Base-by-base conservation (phyloP, 2,888 invertebrate species). In the Caenorhabditis japonica region DNA sequence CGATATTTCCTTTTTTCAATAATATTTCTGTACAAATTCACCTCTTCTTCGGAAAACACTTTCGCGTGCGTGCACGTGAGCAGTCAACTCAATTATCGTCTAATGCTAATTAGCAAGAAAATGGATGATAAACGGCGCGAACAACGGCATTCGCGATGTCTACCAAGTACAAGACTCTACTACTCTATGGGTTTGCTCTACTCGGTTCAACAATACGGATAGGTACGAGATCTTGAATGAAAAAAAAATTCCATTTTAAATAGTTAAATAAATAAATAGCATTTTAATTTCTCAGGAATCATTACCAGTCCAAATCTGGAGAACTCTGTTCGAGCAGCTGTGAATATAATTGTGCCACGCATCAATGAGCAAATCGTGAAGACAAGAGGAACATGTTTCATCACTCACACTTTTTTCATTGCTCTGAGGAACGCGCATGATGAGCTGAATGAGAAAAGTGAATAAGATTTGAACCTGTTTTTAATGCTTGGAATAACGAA, bases 301-400 rank as follows among this genome's bases (percentile, higher is more conserved):
- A 60, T 73, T 13, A 73, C 73, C 5, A 66, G 56, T 25, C 38
- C 36, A 10, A 36, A 59, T 8, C 33, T 43, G 41, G 73, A 68
- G n/a, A 27, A 56, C 44, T 60, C 66, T 10, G 66, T 73, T 10
- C 41, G 66, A n/a, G 68, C 49, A 27, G 66, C 73, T 3, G 66
- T 68, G 12, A 55, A 56, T 21, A 73, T 73, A n/a, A 68, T 73
- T 13, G 60, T 73, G 21, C 73, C 73, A 12, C 44, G 56, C 13
- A 68, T 73, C 27, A 66, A 73, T 36, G 61, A 60, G 23, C 66
- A 64, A 21, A 49, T 73, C 23, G 60, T 73, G 17, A 68, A 66
- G 34, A 73, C 73, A 0, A 41, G 56, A 30, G 61, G 56, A n/a
- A 38, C 39, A 17, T 71, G 71, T 17, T 62, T 47, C 10, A 61